Base-by-base conservation (phyloP, 2,113 vertebrate species). In the Cebus imitator region DNA sequence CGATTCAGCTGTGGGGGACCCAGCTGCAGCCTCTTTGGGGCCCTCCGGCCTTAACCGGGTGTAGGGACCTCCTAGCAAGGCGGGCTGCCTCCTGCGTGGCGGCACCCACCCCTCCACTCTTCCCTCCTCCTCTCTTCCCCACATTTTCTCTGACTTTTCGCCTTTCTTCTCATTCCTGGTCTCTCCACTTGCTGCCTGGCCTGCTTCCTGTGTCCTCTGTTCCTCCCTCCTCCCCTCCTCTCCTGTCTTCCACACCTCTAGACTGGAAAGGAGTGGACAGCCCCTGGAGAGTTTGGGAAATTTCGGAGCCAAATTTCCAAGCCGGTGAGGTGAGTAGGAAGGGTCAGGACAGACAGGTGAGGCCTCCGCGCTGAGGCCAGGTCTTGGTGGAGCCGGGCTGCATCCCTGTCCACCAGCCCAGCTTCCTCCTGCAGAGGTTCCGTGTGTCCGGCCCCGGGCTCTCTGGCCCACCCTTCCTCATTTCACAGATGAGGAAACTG, bases 251-350 rank as follows among this genome's bases (percentile, higher is more conserved):
- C 14, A 8, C 40, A 7, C 61, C 52, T 85, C 37, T 96, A 99
- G 99, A 99, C 99, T 9, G 99, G 99, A 50, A 98, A 97, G 93
- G 99, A 99, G 73, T 99, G 99, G 99, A 99, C 99, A 0, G 99
- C 99, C 0, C 99, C 99, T 0, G 99, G 99, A 40, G 99, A 99
- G 90, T 99, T 99, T 97, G 99, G 99, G 37, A 99, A 99, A 91
- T 99, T 99, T 96, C 98, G 82, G 87, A 99, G 99, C 98, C 99
- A 99, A 94, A 99, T 98, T 80, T 99, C 99, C 66, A 99, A 93
- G 95, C 97, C 99, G 3, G 98, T 99, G 96, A 97, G 98, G 99
- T 99, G 97, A 99, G 99, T 98, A 5, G 11, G 68, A 52, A 57
- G 82, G 13, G 10, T 76, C 64, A 13, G 30, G 21, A 9, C 16